These are phyloP conservation scores for Idaea aversata DNA, from an alignment of 2,888 invertebrate species.

Conservation along the genomic window DNA sequence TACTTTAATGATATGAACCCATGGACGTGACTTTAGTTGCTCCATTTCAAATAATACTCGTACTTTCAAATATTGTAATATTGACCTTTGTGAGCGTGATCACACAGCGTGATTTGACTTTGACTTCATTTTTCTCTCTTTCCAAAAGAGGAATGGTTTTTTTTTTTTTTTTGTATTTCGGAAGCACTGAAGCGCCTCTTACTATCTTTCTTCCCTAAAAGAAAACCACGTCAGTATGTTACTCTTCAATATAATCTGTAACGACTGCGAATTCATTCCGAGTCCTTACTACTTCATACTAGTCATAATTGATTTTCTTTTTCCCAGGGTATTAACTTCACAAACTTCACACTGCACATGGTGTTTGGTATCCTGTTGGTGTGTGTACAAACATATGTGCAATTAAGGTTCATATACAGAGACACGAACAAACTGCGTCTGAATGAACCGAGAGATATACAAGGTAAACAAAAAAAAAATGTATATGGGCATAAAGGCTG, in stretches of 20 bases:
- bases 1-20: too few relatives aligned
- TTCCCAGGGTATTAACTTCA: conserved; percentile 89
- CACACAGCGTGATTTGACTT: too few relatives aligned
- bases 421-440: conserved; percentile 84
- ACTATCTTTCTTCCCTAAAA: too few relatives aligned
- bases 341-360: conserved; percentile 91
- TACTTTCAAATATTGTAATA: too few relatives aligned
- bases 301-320: background rate
- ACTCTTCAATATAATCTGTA: too few relatives aligned
- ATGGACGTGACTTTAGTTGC: too few relatives aligned
- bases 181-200: too few relatives aligned
- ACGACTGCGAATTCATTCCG: background rate
- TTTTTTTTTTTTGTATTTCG: background rate
- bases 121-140: too few relatives aligned
- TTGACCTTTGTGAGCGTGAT: too few relatives aligned
- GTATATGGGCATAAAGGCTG: background rate
- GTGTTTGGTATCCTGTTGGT: conserved; percentile 86
- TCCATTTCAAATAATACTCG: too few relatives aligned
- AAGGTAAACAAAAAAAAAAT: conserved; percentile 40
- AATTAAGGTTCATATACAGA: conserved; percentile 86
- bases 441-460: conserved; percentile 86
- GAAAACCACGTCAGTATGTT: too few relatives aligned
- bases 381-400: conserved; percentile 84
- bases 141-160: background rate
- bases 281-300: too few relatives aligned